phyloP scores from a whole-genome alignment of 1,140 invertebrate species.

The Battus philenor region DNA sequence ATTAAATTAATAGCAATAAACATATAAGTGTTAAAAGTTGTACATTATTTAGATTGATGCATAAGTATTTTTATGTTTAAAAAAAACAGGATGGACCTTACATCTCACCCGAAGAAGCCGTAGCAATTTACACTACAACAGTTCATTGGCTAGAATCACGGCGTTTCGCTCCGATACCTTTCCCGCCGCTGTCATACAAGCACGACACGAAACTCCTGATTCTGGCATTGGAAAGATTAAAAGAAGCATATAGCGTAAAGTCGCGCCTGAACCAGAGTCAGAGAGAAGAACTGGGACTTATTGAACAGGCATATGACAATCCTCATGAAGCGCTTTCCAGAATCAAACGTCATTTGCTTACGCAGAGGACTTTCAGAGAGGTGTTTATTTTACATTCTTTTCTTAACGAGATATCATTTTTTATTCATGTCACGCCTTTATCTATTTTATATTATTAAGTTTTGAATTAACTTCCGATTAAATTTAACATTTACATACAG shows the following conservation, averaged over 20 bases:
- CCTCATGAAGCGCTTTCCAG: slow-evolving; percentile 99
- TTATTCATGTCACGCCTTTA: too few species aligned
- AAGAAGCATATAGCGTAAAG: slow-evolving; percentile 99
- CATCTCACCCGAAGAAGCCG: slow-evolving; percentile 99
- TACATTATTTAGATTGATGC: too few species aligned
- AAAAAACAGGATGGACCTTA: slow-evolving; percentile 96
- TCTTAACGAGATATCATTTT: too few species aligned
- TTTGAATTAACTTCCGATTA: too few species aligned
- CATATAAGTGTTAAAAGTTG: too few species aligned
- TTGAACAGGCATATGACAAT: slow-evolving; percentile 99
- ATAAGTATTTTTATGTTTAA: too few species aligned
- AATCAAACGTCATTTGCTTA: slow-evolving; percentile 99
- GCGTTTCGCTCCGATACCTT: slow-evolving; percentile 98
- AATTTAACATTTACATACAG: too few species aligned
- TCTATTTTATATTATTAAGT: too few species aligned
- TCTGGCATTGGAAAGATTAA: slow-evolving; percentile 95
- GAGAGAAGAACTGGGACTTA: slow-evolving; percentile 97
- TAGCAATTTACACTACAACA: slow-evolving; percentile 99
- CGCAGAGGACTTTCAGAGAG: slow-evolving; percentile 99
- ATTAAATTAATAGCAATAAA: too few species aligned
- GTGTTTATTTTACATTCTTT: too few species aligned
- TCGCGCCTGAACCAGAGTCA: slow-evolving; percentile 99
- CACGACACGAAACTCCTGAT: slow-evolving; percentile 99
- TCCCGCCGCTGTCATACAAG: slow-evolving; percentile 99
- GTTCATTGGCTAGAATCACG: slow-evolving; percentile 99